Conservation (phyloP, 1,140 invertebrate species). For the Drosophila murphyi region DNA sequence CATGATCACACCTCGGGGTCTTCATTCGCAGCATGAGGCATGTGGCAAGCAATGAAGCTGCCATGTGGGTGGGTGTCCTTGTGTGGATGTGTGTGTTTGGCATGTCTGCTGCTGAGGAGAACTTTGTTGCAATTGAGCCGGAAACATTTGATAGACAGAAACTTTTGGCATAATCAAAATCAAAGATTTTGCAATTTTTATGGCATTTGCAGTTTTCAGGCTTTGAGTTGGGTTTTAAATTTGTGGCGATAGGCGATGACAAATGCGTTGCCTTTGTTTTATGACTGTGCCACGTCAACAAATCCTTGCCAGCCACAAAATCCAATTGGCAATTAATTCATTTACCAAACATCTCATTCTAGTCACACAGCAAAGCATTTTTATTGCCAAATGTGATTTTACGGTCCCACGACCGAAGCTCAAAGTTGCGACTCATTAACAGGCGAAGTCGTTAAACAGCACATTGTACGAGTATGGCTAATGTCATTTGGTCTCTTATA, state of each 20-base stretch:
- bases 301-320: slow-evolving; percentile 74
- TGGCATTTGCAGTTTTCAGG: slow-evolving; percentile 8
- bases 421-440: slow-evolving; percentile 73
- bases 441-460: slow-evolving; percentile 75
- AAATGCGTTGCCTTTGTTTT: slow-evolving; percentile 25
- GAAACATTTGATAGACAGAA: slow-evolving; percentile 67
- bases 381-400: slow-evolving; percentile 72
- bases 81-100: slow-evolving; percentile 17
- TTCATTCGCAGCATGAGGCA: slow-evolving; percentile 25
- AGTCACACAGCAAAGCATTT: slow-evolving; percentile 37
- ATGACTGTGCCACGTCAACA: slow-evolving; percentile 70
- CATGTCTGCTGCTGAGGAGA: slow-evolving; percentile 27
- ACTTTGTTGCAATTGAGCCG: slow-evolving; percentile 60
- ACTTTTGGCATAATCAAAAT: slow-evolving; percentile 38
- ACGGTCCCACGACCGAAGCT: slow-evolving; percentile 52
- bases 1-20: slow-evolving; percentile 51
- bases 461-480: slow-evolving; percentile 63
- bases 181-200: slow-evolving; percentile 49
- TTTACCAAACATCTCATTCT: slow-evolving; percentile 41
- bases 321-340: slow-evolving; percentile 79
- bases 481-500: slow-evolving; percentile 47
- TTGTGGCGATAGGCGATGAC: slow-evolving; percentile 16
- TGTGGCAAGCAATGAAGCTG: slow-evolving; percentile 46
- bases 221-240: slow-evolving; percentile 44
- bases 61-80: background rate